Evolutionary conservation across 2,797 vertebrate genomes (phyloP).

Genomic region (Eremophila alpestris): DNA sequence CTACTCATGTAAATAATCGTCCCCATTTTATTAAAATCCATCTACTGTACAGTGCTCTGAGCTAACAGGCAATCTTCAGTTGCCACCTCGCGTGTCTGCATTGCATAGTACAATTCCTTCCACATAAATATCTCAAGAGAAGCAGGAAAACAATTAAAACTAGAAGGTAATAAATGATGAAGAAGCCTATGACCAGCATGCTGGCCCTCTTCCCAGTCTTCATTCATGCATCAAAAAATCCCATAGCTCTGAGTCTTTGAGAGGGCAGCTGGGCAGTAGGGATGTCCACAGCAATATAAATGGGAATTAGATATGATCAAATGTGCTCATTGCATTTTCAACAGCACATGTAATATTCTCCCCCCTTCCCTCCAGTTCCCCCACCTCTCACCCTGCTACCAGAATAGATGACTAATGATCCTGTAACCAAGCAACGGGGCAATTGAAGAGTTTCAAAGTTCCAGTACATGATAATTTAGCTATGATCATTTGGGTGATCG

Average conservation of each 20-base stretch:
- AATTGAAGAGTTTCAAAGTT: constrained; percentile 76
- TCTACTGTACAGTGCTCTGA: not conserved
- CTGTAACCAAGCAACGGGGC: constrained; percentile 81
- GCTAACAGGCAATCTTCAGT: constrained; percentile 53
- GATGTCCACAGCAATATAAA: constrained; percentile 78
- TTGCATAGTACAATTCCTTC: constrained; percentile 60
- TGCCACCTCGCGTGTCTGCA: constrained; percentile 38
- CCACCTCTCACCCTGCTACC: constrained; percentile 62
- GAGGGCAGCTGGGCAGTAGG: constrained; percentile 82
- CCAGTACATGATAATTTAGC: constrained; percentile 59
- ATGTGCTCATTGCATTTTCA: constrained; percentile 73
- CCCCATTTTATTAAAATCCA: not conserved
- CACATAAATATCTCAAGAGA: constrained; percentile 79
- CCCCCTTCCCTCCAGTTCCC: constrained; percentile 46
- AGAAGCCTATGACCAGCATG: constrained; percentile 72
- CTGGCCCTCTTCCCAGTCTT: constrained; percentile 78
- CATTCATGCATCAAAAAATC: constrained; percentile 80
- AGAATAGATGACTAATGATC: constrained; percentile 77
- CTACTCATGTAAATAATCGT: constrained; percentile 22
- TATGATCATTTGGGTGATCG: constrained; percentile 20
- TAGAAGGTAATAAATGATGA: constrained; percentile 83
- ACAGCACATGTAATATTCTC: constrained; percentile 74
- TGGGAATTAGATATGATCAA: constrained; percentile 80
- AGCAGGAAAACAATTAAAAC: constrained; percentile 83
- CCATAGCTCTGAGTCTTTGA: constrained; percentile 71